These are phyloP conservation scores for Neoscelio sp. DNA, from an alignment of 2,888 invertebrate genomes.

Conservation along the genomic window DNA sequence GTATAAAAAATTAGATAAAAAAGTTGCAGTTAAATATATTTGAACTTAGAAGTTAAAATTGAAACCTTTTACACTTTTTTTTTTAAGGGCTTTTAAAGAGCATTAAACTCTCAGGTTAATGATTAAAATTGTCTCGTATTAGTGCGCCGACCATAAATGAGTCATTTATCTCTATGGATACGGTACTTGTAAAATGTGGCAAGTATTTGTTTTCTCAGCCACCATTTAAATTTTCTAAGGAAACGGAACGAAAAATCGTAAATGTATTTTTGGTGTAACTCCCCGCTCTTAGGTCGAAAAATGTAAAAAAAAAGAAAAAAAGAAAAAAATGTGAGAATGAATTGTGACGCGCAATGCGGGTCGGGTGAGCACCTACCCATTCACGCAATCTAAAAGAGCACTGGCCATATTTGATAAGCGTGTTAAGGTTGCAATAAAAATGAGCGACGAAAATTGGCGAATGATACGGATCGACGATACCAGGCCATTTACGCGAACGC, in stretches of 20 bases:
- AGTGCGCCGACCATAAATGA: too few relatives aligned
- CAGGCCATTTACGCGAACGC: too few relatives aligned
- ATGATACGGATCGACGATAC: conserved; percentile 19
- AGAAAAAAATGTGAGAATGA: conserved; percentile 19
- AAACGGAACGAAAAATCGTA: background rate
- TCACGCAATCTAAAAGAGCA: conserved; percentile 54
- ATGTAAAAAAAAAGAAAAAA: conserved; percentile 3
- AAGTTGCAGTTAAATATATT: too few relatives aligned
- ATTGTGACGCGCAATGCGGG: conserved; percentile 73
- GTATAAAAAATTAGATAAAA: too few relatives aligned
- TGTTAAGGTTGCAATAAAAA: too few relatives aligned
- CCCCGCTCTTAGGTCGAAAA: conserved; percentile 80
- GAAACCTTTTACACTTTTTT: too few relatives aligned
- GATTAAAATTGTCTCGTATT: too few relatives aligned
- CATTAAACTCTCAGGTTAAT: too few relatives aligned
- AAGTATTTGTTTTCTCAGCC: conserved; percentile 26
- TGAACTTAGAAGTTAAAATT: too few relatives aligned
- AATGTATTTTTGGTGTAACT: conserved; percentile 76
- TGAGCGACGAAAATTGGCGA: conserved; percentile 5
- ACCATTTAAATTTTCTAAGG: conserved; percentile 5
- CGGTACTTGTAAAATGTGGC: conserved; percentile 13
- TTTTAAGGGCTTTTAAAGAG: too few relatives aligned
- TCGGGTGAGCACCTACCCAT: conserved; percentile 81
- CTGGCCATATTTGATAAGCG: conserved; percentile 24
- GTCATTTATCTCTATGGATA: too few relatives aligned